Evolutionary conservation across 2,797 vertebrate genomes (phyloP), one percentile per base, ranked within the genome.

Genomic region (Cynodonichthys magdalenae): DNA sequence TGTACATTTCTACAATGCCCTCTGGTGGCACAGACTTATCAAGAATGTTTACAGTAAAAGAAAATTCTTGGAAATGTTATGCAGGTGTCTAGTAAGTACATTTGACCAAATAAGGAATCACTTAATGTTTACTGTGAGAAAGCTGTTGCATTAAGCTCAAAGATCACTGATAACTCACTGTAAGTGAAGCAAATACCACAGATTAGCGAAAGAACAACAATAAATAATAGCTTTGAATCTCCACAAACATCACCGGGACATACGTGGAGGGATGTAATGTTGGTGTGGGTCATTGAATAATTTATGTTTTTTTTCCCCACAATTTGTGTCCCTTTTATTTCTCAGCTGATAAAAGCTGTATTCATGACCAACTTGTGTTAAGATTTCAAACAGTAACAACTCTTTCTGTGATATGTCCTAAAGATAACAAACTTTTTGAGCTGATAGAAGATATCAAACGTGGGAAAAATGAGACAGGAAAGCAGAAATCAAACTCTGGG

Each of bases 11-110:
- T 51, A 46, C 39, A 50, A 18, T 74, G 83, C 83, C 82, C 81
- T 72, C 89, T 88, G 47, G 77, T 91, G 89, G 86, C 36, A 34
- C 62, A 79, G 50, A n/a, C 1, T n/a, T 24, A 49, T 62, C 1
- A 0, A 68, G 39, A 36, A 34, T 53, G 49, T 60, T 41, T 67
- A 74, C 31, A 56, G 39, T 18, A 31, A 46, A 61, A 53, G 11
- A 41, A 39, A 53, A 49, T 42, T 59, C 20, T 69, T 18, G 53
- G 29, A 55, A 15, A 66, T 67, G 52, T 71, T 53, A 63, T 46
- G 41, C 20, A 56, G 46, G 44, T 59, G 31, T 73, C 36, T 47
- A 15, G 12, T 47, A 6, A 12, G 15, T 58, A 29, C 59, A 57
- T 49, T 36, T 6, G 39, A 44, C 15, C 59, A 62, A 24, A 53